Evolutionary conservation across 2,888 invertebrate genomes (phyloP).

Genomic region (Hydroisotoma schaefferi): DNA sequence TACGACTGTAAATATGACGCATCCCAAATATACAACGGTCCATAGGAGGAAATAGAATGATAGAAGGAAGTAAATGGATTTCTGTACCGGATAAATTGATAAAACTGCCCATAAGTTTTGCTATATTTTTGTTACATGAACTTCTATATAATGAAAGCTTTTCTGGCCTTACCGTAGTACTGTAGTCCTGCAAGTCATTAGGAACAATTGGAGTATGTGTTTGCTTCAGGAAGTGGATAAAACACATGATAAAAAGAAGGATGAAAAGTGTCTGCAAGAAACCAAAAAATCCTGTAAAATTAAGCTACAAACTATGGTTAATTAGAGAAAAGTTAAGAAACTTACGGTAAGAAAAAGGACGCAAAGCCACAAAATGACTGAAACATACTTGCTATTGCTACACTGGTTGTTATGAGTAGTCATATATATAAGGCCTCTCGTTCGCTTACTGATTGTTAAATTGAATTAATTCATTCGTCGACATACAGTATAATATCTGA

Average conservation of each 20-base stretch:
- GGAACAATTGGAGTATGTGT: constrained; percentile 35
- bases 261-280: constrained; percentile 34
- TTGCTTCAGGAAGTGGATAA: constrained; percentile 39
- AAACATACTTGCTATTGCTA: constrained; percentile 1
- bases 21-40: constrained; percentile 38
- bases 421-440: no score
- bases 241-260: constrained; percentile 38
- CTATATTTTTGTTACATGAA: no score
- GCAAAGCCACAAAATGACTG: constrained; percentile 28
- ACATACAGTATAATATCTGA: no score
- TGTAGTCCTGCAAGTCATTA: constrained; percentile 20
- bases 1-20: constrained; percentile 36
- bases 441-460: no score
- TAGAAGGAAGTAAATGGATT: constrained; percentile 38
- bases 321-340: background rate
- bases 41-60: constrained; percentile 42
- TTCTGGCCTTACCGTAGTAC: constrained; percentile 12
- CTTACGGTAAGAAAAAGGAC: constrained; percentile 39
- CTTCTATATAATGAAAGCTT: no score
- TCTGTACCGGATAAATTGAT: constrained; percentile 22
- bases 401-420: background rate
- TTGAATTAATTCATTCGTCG: no score
- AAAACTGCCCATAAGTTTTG: no score
- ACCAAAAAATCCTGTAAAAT: background rate
- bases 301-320: background rate